Evolutionary conservation across 2,888 invertebrate species (phyloP), one percentile per base, ranked within the genome.

Genomic region (Heliconius ismenius): DNA sequence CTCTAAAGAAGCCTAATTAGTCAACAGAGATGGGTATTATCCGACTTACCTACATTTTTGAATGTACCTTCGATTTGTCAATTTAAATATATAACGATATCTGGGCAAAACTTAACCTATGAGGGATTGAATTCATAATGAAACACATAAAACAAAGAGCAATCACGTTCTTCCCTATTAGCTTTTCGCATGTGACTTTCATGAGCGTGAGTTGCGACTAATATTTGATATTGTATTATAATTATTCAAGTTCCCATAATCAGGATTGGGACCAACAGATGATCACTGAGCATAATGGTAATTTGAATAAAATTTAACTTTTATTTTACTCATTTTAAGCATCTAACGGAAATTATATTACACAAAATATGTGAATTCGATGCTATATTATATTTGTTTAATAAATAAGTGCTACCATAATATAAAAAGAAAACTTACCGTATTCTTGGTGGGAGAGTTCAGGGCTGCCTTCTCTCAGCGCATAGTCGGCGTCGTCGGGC

Each of bases 401-500:
- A 13, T 60, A 26, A 26, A 64, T 64, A 64, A 15, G 21, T 10
- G 10, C 0, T 21, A 65, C 2, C 6, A n/a, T 65, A 67, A 26
- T 43, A 64, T 15, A 43, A n/a, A 58, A 63, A 70, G 49, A 1
- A 54, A 68, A 83, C 93, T 92, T 83, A 93, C 92, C 90, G 82
- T 86, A 88, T 87, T 91, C 89, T 81, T 91, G 90, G 74, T 87
- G 89, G 73, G 87, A 86, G 76, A 89, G 90, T 79, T 88, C 88
- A 79, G 92, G 92, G 84, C 91, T 94, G 85, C 91, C 92, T 81
- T 92, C 94, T 79, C 90, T 88, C 79, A 93, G 87, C 82, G 92
- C 92, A 90, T 92, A 88, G 83, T 90, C 90, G 86, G 95, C 95
- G 90, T 95, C 94, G 94, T 95, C 93, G 93, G 95, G 95, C 92